Percentiles rank a stretch among this genome's conserved stretches.
Conservation (phyloP, 2,113 vertebrate species). For the Lophochroa leadbeateri region DNA sequence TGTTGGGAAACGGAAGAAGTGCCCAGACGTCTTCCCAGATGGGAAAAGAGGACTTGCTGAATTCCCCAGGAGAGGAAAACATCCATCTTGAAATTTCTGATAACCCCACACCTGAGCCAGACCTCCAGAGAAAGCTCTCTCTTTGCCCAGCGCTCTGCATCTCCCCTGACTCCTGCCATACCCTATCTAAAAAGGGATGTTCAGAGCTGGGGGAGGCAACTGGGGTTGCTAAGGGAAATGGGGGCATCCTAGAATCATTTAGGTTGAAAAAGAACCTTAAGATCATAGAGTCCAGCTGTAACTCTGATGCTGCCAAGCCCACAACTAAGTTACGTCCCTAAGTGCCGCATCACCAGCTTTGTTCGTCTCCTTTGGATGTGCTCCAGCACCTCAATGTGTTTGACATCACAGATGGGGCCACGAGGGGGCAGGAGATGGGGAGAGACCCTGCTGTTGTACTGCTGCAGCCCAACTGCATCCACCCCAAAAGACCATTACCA, state of each 20-base stretch:
- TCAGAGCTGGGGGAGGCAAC: background rate
- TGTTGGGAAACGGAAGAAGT: background rate
- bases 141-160: background rate
- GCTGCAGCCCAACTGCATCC: too few relatives aligned
- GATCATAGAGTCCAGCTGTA: too few relatives aligned
- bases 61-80: background rate
- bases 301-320: too few relatives aligned
- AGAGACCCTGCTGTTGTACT: too few relatives aligned
- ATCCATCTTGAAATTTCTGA: background rate
- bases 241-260: background rate
- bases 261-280: too few relatives aligned
- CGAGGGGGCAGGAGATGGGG: too few relatives aligned
- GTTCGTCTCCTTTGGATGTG: too few relatives aligned
- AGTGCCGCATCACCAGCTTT: too few relatives aligned
- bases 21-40: rapidly evolving
- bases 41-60: background rate
- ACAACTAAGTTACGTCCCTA: too few relatives aligned
- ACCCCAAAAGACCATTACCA: too few relatives aligned
- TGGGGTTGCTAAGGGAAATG: background rate
- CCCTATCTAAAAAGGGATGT: background rate
- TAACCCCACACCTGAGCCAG: background rate
- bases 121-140: background rate
- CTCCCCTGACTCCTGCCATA: background rate
- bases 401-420: too few relatives aligned
- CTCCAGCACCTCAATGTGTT: too few relatives aligned